These are phyloP conservation scores for Aphis gossypii DNA, from an alignment of 1,140 invertebrate genomes.

Conservation along the genomic window DNA sequence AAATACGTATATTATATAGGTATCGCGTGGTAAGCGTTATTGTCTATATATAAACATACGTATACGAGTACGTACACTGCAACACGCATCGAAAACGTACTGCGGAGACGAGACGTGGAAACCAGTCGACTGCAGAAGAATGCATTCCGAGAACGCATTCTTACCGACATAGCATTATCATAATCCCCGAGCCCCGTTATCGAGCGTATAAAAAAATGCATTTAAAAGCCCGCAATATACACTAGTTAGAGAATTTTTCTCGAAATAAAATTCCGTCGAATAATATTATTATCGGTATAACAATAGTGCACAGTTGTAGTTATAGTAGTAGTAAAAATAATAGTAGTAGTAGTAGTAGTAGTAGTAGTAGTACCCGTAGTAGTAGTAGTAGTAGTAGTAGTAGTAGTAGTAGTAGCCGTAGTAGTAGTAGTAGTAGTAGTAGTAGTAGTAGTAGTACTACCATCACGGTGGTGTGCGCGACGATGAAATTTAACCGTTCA, in stretches of 20 bases:
- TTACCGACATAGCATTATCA: background rate
- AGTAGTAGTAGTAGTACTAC: background rate
- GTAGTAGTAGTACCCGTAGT: slow-evolving; percentile 3
- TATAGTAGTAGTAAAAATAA: background rate
- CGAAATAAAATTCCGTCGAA: background rate
- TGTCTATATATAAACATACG: background rate
- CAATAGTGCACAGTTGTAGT: background rate
- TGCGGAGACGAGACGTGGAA: background rate
- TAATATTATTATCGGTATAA: background rate
- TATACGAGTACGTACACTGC: background rate
- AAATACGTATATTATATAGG: background rate
- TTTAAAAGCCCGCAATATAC: background rate
- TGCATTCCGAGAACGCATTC: background rate
- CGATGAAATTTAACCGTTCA: slow-evolving; percentile 33
- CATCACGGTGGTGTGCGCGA: background rate
- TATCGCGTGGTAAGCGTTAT: background rate
- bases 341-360: background rate
- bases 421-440: background rate
- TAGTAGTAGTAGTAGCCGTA: background rate
- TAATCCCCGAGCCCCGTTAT: background rate
- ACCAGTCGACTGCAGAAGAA: background rate
- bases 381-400: background rate
- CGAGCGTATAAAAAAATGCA: background rate
- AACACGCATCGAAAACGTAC: background rate
- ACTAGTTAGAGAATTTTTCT: background rate